phyloP scores from a whole-genome alignment of 2,113 vertebrate genomes.

The Pteronura brasiliensis region DNA sequence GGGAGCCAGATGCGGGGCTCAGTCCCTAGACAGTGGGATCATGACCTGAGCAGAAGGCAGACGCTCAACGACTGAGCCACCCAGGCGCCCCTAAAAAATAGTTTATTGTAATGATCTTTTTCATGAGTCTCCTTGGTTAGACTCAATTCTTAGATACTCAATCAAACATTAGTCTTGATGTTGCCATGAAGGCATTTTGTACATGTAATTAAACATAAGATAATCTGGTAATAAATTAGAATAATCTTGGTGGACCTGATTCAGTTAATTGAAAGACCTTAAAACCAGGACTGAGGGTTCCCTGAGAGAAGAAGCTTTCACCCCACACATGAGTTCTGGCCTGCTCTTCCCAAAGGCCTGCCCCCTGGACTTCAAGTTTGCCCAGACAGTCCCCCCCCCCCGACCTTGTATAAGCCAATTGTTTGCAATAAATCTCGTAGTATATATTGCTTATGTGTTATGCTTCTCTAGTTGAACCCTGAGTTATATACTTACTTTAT shows the following conservation, averaged over 20 bases:
- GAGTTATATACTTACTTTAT: neutral
- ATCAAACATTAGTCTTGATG: neutral
- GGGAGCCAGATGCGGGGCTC: too few relatives aligned
- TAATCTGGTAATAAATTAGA: neutral
- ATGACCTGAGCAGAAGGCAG: too few relatives aligned
- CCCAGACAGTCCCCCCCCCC: neutral
- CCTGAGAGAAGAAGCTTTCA: neutral
- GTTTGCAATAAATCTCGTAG: neutral
- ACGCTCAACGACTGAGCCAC: too few relatives aligned
- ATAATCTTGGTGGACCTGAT: neutral
- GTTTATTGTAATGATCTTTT: neutral
- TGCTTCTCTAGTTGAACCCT: neutral
- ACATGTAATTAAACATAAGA: too few relatives aligned
- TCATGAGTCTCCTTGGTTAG: neutral
- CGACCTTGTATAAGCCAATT: too few relatives aligned
- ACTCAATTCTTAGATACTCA: neutral
- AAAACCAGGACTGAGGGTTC: neutral
- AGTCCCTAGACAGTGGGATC: too few relatives aligned
- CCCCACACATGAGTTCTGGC: neutral
- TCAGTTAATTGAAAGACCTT: neutral
- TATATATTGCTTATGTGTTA: neutral
- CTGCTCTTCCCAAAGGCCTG: neutral
- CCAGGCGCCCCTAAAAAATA: too few relatives aligned
- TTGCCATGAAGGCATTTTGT: neutral
- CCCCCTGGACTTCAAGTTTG: neutral